These are phyloP conservation scores for Andricus grossulariae DNA, from an alignment of 1,140 invertebrate genomes.

Conservation along the genomic window DNA sequence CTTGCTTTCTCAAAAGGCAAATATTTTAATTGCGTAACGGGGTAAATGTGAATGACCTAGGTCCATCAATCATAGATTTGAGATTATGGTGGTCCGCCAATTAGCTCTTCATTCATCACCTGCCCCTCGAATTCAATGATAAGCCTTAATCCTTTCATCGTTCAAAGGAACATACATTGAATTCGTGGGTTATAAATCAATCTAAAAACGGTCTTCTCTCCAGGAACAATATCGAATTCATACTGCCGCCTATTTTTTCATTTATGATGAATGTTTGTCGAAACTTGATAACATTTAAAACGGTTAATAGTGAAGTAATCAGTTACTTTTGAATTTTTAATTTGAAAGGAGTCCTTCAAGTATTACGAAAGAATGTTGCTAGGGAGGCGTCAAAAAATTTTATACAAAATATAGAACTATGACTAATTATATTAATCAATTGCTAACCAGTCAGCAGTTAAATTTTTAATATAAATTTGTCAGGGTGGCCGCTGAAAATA, in stretches of 20 bases:
- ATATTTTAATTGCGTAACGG: neutral
- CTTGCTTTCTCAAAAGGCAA: too few relatives aligned
- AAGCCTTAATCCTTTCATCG: neutral
- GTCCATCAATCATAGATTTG: conserved; percentile 3
- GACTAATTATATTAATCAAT: too few relatives aligned
- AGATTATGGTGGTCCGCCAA: neutral
- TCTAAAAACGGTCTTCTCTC: neutral
- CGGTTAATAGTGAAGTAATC: too few relatives aligned
- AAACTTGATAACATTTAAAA: neutral
- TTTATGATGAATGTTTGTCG: neutral
- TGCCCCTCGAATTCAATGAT: neutral
- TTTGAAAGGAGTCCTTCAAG: too few relatives aligned
- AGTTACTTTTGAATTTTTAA: too few relatives aligned
- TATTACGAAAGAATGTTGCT: too few relatives aligned
- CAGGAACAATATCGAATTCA: neutral
- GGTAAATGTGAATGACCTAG: neutral
- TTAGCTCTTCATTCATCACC: conserved; percentile 4
- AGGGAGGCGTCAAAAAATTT: too few relatives aligned
- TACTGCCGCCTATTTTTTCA: neutral
- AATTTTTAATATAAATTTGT: too few relatives aligned
- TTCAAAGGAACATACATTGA: neutral
- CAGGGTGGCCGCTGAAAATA: too few relatives aligned
- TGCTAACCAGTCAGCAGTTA: too few relatives aligned
- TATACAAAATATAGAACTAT: too few relatives aligned
- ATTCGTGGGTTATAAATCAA: neutral